Conservation (phyloP, 1,140 invertebrate genomes). For the Ooceraea biroi region DNA sequence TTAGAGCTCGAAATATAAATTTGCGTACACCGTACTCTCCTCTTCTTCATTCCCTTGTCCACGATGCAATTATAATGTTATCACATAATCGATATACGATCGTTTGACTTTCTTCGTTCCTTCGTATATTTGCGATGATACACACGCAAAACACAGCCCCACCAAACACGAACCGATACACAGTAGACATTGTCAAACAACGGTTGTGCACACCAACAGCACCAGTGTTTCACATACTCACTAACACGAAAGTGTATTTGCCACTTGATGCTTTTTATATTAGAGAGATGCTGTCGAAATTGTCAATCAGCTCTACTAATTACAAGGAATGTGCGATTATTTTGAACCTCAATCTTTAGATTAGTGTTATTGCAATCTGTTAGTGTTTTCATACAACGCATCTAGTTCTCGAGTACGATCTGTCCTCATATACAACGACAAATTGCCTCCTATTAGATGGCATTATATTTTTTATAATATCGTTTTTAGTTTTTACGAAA, state of each 20-base stretch:
- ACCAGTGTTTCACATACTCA: conserved; percentile 2
- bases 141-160: conserved; percentile 14
- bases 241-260: conserved; percentile 12
- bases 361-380: conserved; percentile 9
- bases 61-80: conserved; percentile 68
- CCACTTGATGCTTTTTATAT: conserved; percentile 47
- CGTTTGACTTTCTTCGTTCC: conserved; percentile 73
- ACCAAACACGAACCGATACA: conserved; percentile 6
- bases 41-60: conserved; percentile 70
- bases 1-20: too few species aligned
- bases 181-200: conserved; percentile 22
- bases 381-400: background rate
- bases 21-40: too few species aligned
- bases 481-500: too few species aligned
- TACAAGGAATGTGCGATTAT: background rate
- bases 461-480: too few species aligned
- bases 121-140: conserved; percentile 30
- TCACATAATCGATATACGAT: conserved; percentile 58
- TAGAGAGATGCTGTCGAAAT: conserved; percentile 34
- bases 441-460: too few species aligned
- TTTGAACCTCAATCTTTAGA: background rate
- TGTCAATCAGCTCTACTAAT: conserved; percentile 6
- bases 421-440: too few species aligned
- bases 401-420: conserved; percentile 2
- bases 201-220: conserved; percentile 27